phyloP scores from a whole-genome alignment of 2,797 vertebrate genomes.

The Intellagama lesueurii region DNA sequence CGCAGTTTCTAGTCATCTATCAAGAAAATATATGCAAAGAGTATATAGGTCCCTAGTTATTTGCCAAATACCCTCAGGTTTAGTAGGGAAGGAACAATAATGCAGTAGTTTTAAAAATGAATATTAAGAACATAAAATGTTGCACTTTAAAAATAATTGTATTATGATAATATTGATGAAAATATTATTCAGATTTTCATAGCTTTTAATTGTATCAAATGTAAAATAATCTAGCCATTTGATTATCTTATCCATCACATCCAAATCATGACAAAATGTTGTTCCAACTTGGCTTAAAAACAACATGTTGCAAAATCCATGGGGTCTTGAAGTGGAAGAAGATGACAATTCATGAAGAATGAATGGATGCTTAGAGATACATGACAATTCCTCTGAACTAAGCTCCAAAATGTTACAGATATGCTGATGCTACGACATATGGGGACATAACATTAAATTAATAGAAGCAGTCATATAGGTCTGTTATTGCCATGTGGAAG shows the following conservation, averaged over 20 bases:
- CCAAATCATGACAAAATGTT: not conserved
- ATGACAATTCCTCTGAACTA: too few relatives aligned
- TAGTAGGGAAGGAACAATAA: not conserved
- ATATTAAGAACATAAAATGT: not conserved
- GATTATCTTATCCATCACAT: not conserved
- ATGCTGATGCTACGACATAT: not conserved
- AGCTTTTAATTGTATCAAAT: conserved; percentile 11
- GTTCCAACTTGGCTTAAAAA: not conserved
- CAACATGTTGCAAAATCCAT: not conserved
- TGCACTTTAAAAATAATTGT: not conserved
- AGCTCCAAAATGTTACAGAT: not conserved
- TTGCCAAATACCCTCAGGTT: not conserved
- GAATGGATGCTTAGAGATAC: not conserved
- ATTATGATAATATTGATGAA: fast-evolving
- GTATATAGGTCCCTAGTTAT: not conserved
- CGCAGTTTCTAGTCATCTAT: conserved; percentile 1
- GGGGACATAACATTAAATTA: not conserved
- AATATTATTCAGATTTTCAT: not conserved
- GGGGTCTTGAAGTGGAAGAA: not conserved
- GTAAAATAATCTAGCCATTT: conserved; percentile 11
- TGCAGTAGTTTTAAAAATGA: not conserved
- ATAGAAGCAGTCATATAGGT: not conserved
- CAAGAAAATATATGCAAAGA: conserved; percentile 21
- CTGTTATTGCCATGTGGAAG: not conserved
- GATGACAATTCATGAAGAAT: not conserved